A percentile compares a stretch with the other conserved stretches of the same genome.
Conservation (phyloP, 2,797 vertebrate genomes). For the Sylvilagus floridanus region DNA sequence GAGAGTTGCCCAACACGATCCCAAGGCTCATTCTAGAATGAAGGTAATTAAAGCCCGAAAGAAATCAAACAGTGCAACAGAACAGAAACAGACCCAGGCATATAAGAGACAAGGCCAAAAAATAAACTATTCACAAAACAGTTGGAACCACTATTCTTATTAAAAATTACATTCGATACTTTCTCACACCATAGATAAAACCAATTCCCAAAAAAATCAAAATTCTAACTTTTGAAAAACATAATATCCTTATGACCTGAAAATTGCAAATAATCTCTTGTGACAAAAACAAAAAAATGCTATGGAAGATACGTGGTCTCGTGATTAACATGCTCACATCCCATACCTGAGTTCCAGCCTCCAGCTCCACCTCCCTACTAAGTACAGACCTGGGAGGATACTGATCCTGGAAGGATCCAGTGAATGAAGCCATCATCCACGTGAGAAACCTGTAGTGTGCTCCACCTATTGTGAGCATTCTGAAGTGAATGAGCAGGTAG, state of each 20-base stretch:
- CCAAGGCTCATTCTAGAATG: not conserved
- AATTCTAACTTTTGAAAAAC: not conserved
- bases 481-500: too few relatives aligned
- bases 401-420: too few relatives aligned
- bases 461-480: too few relatives aligned
- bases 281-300: not conserved
- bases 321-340: too few relatives aligned
- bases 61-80: not conserved
- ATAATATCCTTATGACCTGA: not conserved
- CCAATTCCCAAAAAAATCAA: not conserved
- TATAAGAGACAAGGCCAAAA: not conserved
- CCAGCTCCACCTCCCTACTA: too few relatives aligned
- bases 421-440: too few relatives aligned
- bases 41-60: not conserved
- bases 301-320: too few relatives aligned
- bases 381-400: too few relatives aligned
- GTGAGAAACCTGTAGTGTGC: too few relatives aligned
- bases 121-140: not conserved
- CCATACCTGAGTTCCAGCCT: too few relatives aligned
- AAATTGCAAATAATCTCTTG: not conserved
- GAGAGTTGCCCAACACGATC: not conserved
- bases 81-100: not conserved
- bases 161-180: not conserved
- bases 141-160: not conserved
- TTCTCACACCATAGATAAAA: not conserved